Evolutionary conservation across 2,888 invertebrate genomes (phyloP).

Genomic region (Altica lythri): DNA sequence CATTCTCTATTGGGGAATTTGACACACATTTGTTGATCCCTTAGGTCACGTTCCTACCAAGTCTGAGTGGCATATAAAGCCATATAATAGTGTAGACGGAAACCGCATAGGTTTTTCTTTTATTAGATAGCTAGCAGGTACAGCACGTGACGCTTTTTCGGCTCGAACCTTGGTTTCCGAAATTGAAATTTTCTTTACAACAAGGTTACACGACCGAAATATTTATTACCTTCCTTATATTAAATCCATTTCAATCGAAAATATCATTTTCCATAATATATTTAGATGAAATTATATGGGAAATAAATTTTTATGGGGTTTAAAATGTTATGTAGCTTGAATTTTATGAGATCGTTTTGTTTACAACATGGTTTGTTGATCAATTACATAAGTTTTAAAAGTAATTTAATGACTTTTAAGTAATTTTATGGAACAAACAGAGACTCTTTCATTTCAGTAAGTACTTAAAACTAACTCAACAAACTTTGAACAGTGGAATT

Average conservation of each 20-base stretch:
- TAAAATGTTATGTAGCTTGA: no score
- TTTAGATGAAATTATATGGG: neutral
- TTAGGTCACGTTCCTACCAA: slow-evolving; percentile 6
- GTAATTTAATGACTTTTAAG: no score
- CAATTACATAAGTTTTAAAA: no score
- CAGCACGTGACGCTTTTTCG: neutral
- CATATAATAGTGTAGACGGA: neutral
- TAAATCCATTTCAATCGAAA: no score
- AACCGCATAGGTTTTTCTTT: slow-evolving; percentile 8
- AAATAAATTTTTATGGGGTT: neutral
- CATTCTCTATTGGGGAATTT: slow-evolving; percentile 8
- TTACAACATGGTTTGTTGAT: no score
- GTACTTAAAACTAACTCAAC: no score
- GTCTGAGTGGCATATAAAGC: slow-evolving; percentile 11
- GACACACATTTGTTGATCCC: slow-evolving; percentile 13
- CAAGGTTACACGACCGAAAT: no score
- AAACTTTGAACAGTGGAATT: no score
- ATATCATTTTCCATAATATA: no score
- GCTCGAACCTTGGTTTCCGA: neutral
- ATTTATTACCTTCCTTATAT: neutral
- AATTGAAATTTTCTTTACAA: slow-evolving; percentile 5
- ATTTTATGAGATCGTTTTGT: no score
- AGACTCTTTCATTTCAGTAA: no score
- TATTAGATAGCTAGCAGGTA: slow-evolving; percentile 1
- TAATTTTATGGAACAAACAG: no score